Base-by-base conservation (phyloP, 2,797 vertebrate species). In the Protonibea diacanthus region DNA sequence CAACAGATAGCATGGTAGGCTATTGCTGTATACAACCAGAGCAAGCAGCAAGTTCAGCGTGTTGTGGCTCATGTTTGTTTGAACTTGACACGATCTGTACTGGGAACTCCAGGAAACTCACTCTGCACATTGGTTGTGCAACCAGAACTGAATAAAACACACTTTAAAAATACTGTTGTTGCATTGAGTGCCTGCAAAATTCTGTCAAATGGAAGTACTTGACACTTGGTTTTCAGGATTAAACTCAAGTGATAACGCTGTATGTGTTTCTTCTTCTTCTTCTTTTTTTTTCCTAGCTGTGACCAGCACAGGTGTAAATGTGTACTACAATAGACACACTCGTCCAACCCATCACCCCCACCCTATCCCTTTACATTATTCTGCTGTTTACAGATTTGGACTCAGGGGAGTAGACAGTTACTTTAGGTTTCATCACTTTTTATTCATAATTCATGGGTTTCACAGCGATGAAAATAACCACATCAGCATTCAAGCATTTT, bases 361-460 rank as follows among this genome's bases (percentile, higher is more conserved):
- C 68, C 69, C 55, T 47, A 21, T 86, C 71, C 49, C 23, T 55
- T 86, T 70, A 81, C 58, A 86, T 87, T 82, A 82, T 75, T 78
- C 79, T 77, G 49, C 64, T 21, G 21, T 75, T 79, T 80, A 79
- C 69, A 71, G 68, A 81, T 80, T 74, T 75, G 48, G 58, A 83
- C 75, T 85, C 62, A 65, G 71, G 78, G 67, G 63, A 86, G 63
- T 69, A 82, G 78, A 71, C 81, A 83, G 78, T 93, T 92, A 89
- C 89, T 87, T 84, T 83, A 69, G 68, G 82, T 93, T 93, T 92
- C 92, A 90, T 93, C 88, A 93, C 81, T 85, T 90, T 88, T 87
- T 89, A 89, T 86, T 91, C 82, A 91, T 86, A 90, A 88, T 92
- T 88, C 84, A 91, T 87, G 60, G 57, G 71, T 88, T 87, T 86